Base-by-base conservation (phyloP, 2,888 invertebrate species). In the Bellardia pandia region DNA sequence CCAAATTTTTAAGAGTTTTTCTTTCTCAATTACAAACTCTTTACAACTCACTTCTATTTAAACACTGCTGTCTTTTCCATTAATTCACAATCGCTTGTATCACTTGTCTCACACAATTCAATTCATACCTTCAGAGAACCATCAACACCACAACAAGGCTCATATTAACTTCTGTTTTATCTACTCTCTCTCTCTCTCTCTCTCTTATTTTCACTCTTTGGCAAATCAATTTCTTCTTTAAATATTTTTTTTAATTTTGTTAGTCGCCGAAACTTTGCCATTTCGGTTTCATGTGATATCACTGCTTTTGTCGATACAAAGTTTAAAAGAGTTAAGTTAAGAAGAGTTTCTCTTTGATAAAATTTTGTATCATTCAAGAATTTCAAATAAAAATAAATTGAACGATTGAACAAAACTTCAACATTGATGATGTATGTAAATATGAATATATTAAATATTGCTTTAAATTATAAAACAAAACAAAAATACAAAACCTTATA, bases 211-310 rank as follows among this genome's bases (percentile, higher is more conserved):
- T 14, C 8, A 23, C 11, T 53, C 40, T 37, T n/a, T 53, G 37
- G 6, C 58, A 33, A 33, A 51, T 23, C 37, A 62, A 62, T 30
- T 42, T 14, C 40, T 56, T 66, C 11, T 13, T 16, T 51, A 11
- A 33, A 62, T 69, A n/a, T 60, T 37, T 48, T 45, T 11, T 69
- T 53, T 37, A 71, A 58, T 79, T 81, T 77, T 83, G 66, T 85
- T 91, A 92, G 91, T 92, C 92, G 92, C 92, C 92, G 92, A 90
- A 92, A 92, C 90, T 91, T 90, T 91, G 90, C 90, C 90, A 91
- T 91, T 92, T 93, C 92, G 93, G 92, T 91, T 90, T 91, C 90
- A 91, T 93, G 93, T 93, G 93, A 93, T 93, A 93, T 91, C 92
- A 91, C 91, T 91, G 90, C 90, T 91, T 91, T 90, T 87, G 89